Evolutionary conservation across 37 sponge, comb jelly and placozoan species (phyloP).

Genomic region (Spongilla lacustris): DNA sequence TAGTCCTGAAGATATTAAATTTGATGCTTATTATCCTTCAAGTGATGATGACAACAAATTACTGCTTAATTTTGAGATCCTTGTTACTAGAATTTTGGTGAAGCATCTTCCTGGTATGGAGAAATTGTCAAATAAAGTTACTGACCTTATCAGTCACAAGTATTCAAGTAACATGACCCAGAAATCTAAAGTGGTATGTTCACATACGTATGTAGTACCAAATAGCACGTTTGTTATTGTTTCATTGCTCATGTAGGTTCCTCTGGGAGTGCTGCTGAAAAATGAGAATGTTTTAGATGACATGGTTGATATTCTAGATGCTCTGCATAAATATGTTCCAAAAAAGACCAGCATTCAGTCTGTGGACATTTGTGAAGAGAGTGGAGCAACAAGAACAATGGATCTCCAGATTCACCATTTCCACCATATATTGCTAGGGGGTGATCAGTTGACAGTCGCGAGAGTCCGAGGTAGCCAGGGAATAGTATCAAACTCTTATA

Average conservation of each 20-base stretch:
- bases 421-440: background rate
- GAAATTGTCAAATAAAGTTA: too few relatives aligned
- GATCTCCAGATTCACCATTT: conserved; percentile 4
- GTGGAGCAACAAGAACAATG: background rate
- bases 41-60: too few relatives aligned
- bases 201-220: too few relatives aligned
- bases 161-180: too few relatives aligned
- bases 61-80: too few relatives aligned
- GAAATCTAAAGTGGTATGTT: too few relatives aligned
- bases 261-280: conserved; percentile 8
- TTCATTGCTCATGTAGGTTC: background rate
- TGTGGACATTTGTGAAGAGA: background rate
- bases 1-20: too few relatives aligned
- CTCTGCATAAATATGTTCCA: conserved; percentile 24
- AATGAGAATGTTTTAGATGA: conserved; percentile 6
- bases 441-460: conserved; percentile 27
- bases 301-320: conserved; percentile 30
- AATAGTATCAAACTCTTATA: background rate
- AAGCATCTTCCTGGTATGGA: too few relatives aligned
- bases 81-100: too few relatives aligned
- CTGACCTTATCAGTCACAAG: too few relatives aligned
- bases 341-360: background rate
- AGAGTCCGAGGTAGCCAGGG: conserved; percentile 1
- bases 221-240: too few relatives aligned
- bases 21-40: too few relatives aligned